A percentile compares a stretch with the other conserved stretches of the same genome.
Conservation (phyloP, 2,797 vertebrate genomes). For the Psittacula derbiana region DNA sequence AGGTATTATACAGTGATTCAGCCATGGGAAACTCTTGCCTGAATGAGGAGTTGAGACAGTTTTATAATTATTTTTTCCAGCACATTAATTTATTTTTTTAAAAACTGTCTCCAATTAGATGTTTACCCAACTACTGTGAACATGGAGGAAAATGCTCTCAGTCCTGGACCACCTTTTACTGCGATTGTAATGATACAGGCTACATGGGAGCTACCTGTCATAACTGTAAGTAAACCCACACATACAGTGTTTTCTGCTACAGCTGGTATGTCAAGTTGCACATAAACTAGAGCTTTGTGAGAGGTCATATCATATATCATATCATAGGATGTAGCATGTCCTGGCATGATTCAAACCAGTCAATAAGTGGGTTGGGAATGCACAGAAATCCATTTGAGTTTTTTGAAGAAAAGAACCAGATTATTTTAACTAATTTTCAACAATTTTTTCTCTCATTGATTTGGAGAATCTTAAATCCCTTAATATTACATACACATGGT, state of each 20-base stretch:
- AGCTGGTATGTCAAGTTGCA: not conserved
- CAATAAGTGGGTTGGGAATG: not conserved
- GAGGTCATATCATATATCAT: too few species aligned
- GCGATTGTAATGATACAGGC: constrained; percentile 88
- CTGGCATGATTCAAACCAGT: not conserved
- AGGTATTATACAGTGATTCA: not conserved
- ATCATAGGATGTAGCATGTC: not conserved
- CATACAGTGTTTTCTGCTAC: fast-evolving
- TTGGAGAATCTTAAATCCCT: not conserved
- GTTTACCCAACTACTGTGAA: constrained; percentile 94
- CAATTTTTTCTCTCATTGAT: not conserved
- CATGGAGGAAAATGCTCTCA: constrained; percentile 91
- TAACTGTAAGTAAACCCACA: constrained; percentile 85
- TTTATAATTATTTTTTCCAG: not conserved
- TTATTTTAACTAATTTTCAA: not conserved
- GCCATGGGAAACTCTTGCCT: not conserved
- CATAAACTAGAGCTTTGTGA: not conserved
- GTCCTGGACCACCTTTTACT: constrained; percentile 91
- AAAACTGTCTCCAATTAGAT: constrained; percentile 76
- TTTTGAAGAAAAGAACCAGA: not conserved
- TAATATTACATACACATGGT: not conserved
- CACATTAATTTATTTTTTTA: not conserved
- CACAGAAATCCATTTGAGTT: not conserved
- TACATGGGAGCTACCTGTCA: constrained; percentile 93
- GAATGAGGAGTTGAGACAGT: not conserved